Evolutionary conservation across 2,113 vertebrate genomes (phyloP), one percentile per base, ranked within the genome.

Genomic region (Channa maculata): DNA sequence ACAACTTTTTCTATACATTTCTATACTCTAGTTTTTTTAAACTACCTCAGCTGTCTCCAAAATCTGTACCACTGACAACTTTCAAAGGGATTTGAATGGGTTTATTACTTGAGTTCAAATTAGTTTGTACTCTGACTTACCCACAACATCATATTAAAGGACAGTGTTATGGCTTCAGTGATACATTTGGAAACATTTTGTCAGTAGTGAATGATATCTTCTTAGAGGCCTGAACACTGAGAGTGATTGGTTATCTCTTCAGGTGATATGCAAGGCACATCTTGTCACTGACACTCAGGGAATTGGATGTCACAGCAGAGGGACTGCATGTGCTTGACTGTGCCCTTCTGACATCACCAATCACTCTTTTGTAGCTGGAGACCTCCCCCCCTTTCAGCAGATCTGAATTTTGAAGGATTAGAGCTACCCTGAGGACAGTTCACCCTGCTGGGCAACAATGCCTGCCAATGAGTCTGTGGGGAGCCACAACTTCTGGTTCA

Each of bases 311-410:
- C 75, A 78, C 74, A 69, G 82, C 33, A 63, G 73, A 15, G 62
- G 58, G 75, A 77, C 77, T 62, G 57, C 70, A 3, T 80, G 78
- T 85, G 86, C 86, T 72, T 80, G 80, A 79, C 77, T 89, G 77
- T 73, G 5, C 53, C 71, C 75, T 70, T 46, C 79, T 77, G 71
- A 87, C 86, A 90, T 65, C 79, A 58, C 63, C 85, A 79, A 91
- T 90, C 86, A 84, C 53, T 88, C 88, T 87, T 80, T 61, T 71
- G 68, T 60, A 73, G 77, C 74, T 43, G 34, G 58, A 81, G 71
- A 84, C 77, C 61, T 24, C 24, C 14, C 76, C 45, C 52, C 66
- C 15, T 58, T 11, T 71, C 49, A 64, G 54, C 65, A 3, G 58
- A n/a, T 74, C 52, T 48, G 68, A 64, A 60, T 58, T 71, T 64